Percentiles rank a stretch among this genome's conserved stretches.
These are phyloP conservation scores for Elachura formosa DNA, from an alignment of 2,113 vertebrate species.

Conservation along the genomic window DNA sequence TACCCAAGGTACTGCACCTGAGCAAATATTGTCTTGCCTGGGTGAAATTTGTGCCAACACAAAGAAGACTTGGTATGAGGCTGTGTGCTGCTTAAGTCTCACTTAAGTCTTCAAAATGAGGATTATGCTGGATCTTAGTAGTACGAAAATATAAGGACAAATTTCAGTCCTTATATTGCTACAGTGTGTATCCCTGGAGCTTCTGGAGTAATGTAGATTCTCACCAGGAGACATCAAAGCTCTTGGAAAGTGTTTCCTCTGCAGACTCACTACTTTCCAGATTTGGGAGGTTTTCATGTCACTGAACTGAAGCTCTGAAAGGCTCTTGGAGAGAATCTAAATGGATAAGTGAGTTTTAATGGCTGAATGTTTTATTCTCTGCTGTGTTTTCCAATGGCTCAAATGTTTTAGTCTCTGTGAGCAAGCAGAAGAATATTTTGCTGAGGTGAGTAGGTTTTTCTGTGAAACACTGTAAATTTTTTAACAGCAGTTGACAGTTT, in stretches of 20 bases:
- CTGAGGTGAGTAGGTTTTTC: background rate
- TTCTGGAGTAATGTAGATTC: background rate
- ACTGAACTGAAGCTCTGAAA: background rate
- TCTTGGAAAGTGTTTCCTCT: background rate
- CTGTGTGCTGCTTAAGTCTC: constrained; percentile 26
- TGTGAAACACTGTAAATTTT: background rate
- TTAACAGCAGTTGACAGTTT: background rate
- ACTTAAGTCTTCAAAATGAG: constrained; percentile 36
- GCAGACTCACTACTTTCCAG: background rate
- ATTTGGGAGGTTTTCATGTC: background rate
- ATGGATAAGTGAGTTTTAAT: background rate
- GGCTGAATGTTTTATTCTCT: background rate
- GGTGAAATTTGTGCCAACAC: constrained; percentile 56
- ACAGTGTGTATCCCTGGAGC: background rate
- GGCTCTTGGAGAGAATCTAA: background rate
- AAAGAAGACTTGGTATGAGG: constrained; percentile 51
- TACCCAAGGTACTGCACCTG: constrained; percentile 64
- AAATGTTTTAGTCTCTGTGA: background rate
- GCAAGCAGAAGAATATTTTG: background rate
- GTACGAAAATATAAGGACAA: background rate
- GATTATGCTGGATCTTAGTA: background rate
- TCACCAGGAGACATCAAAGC: background rate
- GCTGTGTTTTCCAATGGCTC: background rate
- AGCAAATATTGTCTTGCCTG: constrained; percentile 68
- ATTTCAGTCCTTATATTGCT: background rate